Conservation (phyloP, 2,797 vertebrate species). For the Semotilus atromaculatus region DNA sequence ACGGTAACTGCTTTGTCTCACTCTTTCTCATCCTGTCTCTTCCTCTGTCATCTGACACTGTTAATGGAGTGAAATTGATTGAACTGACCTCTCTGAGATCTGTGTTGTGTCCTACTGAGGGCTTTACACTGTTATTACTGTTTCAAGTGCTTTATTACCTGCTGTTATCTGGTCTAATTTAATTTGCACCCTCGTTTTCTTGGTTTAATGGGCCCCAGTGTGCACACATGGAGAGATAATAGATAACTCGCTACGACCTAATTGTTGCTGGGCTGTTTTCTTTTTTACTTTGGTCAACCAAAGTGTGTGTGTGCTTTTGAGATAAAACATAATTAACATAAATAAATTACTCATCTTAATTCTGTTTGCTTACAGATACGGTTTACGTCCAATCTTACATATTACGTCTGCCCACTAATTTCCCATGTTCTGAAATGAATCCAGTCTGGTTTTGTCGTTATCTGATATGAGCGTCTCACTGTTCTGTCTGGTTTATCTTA, state of each 20-base stretch:
- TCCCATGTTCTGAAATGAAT: background rate
- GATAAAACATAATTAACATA: background rate
- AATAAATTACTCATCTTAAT: background rate
- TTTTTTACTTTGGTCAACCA: background rate
- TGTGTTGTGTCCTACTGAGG: slow-evolving; percentile 33
- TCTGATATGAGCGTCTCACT: background rate
- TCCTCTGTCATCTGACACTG: background rate
- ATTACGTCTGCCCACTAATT: background rate
- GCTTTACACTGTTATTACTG: slow-evolving; percentile 36
- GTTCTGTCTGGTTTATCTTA: slow-evolving; percentile 33
- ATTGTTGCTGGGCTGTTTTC: background rate
- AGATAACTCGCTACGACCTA: background rate
- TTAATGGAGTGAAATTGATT: slow-evolving; percentile 30
- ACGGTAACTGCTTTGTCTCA: slow-evolving; percentile 63
- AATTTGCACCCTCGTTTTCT: slow-evolving; percentile 21
- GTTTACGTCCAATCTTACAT: no score
- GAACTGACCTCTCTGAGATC: slow-evolving; percentile 17
- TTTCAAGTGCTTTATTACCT: slow-evolving; percentile 31
- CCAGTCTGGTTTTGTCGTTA: no score
- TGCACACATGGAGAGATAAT: background rate
- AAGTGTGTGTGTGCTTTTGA: background rate
- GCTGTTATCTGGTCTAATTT: slow-evolving; percentile 34
- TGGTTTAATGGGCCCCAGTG: background rate
- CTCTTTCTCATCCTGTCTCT: background rate
- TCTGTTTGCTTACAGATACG: no score